Base-by-base conservation (phyloP, 2,113 vertebrate genomes). In the Mesoclemmys tuberculata region DNA sequence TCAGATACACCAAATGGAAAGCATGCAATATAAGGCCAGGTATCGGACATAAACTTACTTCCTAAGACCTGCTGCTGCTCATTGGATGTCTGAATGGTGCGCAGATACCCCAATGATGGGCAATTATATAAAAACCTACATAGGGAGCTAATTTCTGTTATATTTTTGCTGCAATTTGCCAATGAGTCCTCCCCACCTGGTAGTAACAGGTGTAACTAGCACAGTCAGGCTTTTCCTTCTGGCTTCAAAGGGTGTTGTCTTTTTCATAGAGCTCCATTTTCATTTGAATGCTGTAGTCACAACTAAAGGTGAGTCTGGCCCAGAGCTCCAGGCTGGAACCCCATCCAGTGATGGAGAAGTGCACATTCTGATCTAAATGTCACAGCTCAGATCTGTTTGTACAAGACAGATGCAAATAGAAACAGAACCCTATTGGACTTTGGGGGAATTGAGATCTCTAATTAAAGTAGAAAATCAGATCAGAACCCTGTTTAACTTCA, bases 381-480 rank as follows among this genome's bases (percentile, higher is more conserved):
- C 82, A 85, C 61, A 71, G 79, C 1, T 38, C 77, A 87, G 22
- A 18, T 80, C 94, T 27, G 22, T 10, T 94, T 91, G 16, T 35
- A 1, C 19, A 52, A 91, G 79, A 26, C 80, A 90, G 84, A 90
- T 82, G 54, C 38, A 55, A 87, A 87, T 18, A 58, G 77, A 44
- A 58, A 89, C 79, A 89, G 84, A 87, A 88, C 52, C 5, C 0
- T 41, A 9, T 11, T n/a, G 18, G 61, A 56, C 22, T 55, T 89
- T n/a, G 79, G 46, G 61, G 84, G 24, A 93, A 9, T 46, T 14
- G 26, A 81, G 51, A 1, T 58, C 71, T 71, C 2, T 27, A 84
- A 84, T 51, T 97, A 87, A 92, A 75, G 81, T 87, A 82, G 61
- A 71, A 55, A 93, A 94, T 95, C 55, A 0, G 3, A 90, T 80